Evolutionary conservation across 2,888 invertebrate genomes (phyloP).

Genomic region (Julus scandinavius): DNA sequence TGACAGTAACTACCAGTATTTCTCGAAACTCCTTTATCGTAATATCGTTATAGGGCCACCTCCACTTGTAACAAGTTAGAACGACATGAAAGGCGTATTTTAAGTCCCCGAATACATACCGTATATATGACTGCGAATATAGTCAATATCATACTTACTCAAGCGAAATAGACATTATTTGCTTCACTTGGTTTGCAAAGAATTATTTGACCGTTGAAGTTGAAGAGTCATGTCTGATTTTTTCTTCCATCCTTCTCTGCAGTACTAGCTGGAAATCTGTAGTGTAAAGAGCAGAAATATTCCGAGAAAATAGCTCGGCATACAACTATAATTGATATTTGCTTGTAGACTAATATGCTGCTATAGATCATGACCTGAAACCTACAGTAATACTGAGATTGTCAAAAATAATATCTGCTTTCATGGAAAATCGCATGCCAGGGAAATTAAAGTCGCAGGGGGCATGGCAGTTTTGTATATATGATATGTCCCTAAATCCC

Average conservation of each 20-base stretch:
- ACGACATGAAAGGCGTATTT: background rate
- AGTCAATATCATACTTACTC: background rate
- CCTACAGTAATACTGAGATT: background rate
- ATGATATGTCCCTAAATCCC: background rate
- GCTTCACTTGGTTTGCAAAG: background rate
- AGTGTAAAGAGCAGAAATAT: background rate
- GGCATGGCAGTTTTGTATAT: background rate
- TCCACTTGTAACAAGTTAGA: constrained; percentile 13
- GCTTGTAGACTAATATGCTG: background rate
- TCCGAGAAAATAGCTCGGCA: background rate
- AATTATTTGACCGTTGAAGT: background rate
- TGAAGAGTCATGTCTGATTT: background rate
- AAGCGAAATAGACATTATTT: constrained; percentile 16
- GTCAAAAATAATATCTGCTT: background rate
- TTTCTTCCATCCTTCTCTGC: background rate
- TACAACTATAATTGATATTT: constrained; percentile 3
- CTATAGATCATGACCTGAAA: background rate
- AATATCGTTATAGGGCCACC: background rate
- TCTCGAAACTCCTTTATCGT: background rate
- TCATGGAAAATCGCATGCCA: background rate
- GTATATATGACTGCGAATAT: too few relatives aligned
- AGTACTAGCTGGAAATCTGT: background rate
- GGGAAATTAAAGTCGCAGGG: background rate
- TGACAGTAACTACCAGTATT: background rate
- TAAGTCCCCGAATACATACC: background rate